A percentile compares a stretch with the other conserved stretches of the same genome.
These are phyloP conservation scores for Scyliorhinus canicula DNA, from an alignment of 2,797 vertebrate species.

Conservation along the genomic window DNA sequence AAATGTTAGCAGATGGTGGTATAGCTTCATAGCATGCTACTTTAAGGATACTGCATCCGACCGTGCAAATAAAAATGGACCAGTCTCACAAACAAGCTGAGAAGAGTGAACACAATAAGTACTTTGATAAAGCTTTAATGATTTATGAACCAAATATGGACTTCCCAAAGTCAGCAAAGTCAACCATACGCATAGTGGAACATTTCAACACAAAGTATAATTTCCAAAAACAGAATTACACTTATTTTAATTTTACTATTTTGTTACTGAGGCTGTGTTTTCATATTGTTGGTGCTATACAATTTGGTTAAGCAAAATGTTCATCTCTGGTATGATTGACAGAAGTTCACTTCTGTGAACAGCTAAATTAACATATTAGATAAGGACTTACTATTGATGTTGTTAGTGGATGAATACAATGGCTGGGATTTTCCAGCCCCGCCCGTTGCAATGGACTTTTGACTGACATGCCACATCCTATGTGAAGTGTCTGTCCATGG, in stretches of 20 bases:
- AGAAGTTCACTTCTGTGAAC: background rate
- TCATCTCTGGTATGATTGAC: background rate
- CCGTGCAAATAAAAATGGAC: background rate
- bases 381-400: background rate
- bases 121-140: background rate
- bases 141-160: slow-evolving; percentile 18
- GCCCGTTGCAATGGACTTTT: too few species aligned
- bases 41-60: background rate
- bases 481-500: too few species aligned
- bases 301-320: background rate
- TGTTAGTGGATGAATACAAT: background rate
- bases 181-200: slow-evolving; percentile 7
- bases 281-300: background rate
- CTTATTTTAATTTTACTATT: background rate
- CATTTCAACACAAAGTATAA: slow-evolving; percentile 14
- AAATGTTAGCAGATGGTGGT: background rate
- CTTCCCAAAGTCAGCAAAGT: slow-evolving; percentile 13
- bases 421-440: too few species aligned
- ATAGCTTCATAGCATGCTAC: background rate
- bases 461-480: too few species aligned
- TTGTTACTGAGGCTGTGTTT: background rate
- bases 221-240: background rate
- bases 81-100: background rate
- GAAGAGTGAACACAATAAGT: background rate
- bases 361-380: background rate